phyloP scores from a whole-genome alignment of 1,140 invertebrate species.

The Solenopsis invicta region DNA sequence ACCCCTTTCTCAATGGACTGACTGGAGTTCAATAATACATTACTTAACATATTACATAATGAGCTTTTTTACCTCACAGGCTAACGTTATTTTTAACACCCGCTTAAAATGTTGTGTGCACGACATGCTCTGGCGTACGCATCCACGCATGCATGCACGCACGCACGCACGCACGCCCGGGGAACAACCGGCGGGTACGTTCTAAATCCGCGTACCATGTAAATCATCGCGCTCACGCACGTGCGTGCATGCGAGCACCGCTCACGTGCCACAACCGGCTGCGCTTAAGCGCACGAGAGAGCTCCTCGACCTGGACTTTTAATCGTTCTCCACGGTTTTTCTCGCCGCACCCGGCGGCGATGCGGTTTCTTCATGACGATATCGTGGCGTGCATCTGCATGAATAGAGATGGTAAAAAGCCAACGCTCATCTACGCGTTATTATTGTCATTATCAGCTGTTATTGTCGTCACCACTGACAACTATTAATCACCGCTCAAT shows the following conservation, averaged over 20 bases:
- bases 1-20: neutral
- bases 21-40: neutral
- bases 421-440: slow-evolving; percentile 24
- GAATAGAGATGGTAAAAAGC: neutral
- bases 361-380: neutral
- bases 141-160: neutral
- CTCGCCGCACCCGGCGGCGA: slow-evolving; percentile 18
- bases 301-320: slow-evolving; percentile 13
- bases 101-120: slow-evolving; percentile 26
- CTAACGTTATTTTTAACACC: slow-evolving; percentile 33
- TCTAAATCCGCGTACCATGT: slow-evolving; percentile 59
- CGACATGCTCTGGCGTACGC: neutral
- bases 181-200: slow-evolving; percentile 27
- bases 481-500: slow-evolving; percentile 4
- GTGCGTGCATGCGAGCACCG: slow-evolving; percentile 43
- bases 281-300: slow-evolving; percentile 42
- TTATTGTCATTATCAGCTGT: slow-evolving; percentile 24
- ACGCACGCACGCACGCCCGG: neutral
- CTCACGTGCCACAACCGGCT: slow-evolving; percentile 57
- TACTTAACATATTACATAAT: slow-evolving; percentile 25
- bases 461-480: slow-evolving; percentile 11
- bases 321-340: slow-evolving; percentile 39
- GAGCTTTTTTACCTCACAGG: slow-evolving; percentile 10
- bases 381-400: neutral
- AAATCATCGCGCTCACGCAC: slow-evolving; percentile 58